Evolutionary conservation across 2,888 invertebrate species (phyloP), one percentile per base, ranked within the genome.

Genomic region (Oscheius onirici): DNA sequence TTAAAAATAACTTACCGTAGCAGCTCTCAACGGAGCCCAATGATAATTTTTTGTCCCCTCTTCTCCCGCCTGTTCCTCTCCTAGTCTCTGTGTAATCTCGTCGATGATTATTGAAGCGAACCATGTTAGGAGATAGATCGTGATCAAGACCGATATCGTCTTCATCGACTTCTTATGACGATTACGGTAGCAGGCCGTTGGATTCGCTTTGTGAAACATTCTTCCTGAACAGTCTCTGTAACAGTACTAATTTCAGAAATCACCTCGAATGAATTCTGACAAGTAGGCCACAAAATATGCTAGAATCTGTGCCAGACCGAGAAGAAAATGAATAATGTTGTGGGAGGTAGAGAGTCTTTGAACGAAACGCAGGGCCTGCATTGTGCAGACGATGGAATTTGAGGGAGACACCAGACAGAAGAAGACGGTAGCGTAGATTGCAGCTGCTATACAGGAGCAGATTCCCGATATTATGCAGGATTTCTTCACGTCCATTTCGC

Each of bases 131-230:
- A 58, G 40, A 44, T 66, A 71, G 26, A 66, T 49, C 13, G 49
- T 58, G 15, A 66, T 65, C 1, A 71, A 49, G 34, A 71, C 66
- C n/a, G 66, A 71, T 24, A 71, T 71, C 5, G 66, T 71, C 17
- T 44, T 24, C 71, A 71, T 55, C 6, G 71, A 57, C 43, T 71
- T 71, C 22, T 44, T 40, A 49, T 66, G 65, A 26, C 46, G 22
- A 55, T 71, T 66, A 20, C 71, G 65, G 22, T 44, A 71, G 24
- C 71, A 71, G 5, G 55, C 57, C 44, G 52, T 71, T 8, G 71
- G 65, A 24, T 71, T 71, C 10, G 24, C 41, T 55, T 41, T 54
- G n/a, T 49, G 24, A 44, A 66, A 71, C 3, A 71, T 51, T 5
- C 51, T 49, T 26, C 51, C 70, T 70, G 43, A n/a, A n/a, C n/a